Evolutionary conservation across 2,797 vertebrate species (phyloP).

Genomic region (Gallinago solitaria): DNA sequence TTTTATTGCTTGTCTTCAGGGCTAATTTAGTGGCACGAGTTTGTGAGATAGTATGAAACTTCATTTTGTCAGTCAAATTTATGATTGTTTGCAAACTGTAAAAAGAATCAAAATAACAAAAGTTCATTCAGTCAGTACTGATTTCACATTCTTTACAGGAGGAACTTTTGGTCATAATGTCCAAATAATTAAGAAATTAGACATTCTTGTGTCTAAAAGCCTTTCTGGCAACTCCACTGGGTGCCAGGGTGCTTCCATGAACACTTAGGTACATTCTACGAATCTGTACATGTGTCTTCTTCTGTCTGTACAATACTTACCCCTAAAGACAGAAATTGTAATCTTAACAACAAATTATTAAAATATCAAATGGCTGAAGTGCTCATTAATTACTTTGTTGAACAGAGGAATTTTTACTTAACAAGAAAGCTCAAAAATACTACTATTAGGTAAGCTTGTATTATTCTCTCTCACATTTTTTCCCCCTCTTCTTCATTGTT

Average conservation of each 20-base stretch:
- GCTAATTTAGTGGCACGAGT: constrained; percentile 11
- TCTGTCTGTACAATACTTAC: neutral
- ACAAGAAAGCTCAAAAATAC: neutral
- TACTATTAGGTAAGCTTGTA: neutral
- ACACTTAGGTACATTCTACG: neutral
- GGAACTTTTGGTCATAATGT: neutral
- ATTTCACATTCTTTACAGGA: neutral
- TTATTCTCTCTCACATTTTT: neutral
- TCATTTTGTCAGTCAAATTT: neutral
- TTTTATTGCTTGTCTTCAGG: constrained; percentile 44
- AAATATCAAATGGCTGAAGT: neutral
- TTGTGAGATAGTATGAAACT: neutral
- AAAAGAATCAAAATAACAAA: neutral
- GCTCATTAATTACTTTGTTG: neutral
- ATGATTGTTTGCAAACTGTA: neutral
- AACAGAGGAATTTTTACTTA: neutral
- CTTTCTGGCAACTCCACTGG: neutral
- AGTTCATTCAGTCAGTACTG: neutral
- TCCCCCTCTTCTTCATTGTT: neutral
- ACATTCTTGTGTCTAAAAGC: neutral
- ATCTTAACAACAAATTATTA: neutral
- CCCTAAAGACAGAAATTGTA: neutral
- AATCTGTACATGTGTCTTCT: neutral
- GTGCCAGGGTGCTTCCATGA: neutral
- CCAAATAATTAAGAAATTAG: neutral